These are phyloP conservation scores for Drosophila tsacasi DNA, from an alignment of 1,140 invertebrate species.

Conservation along the genomic window DNA sequence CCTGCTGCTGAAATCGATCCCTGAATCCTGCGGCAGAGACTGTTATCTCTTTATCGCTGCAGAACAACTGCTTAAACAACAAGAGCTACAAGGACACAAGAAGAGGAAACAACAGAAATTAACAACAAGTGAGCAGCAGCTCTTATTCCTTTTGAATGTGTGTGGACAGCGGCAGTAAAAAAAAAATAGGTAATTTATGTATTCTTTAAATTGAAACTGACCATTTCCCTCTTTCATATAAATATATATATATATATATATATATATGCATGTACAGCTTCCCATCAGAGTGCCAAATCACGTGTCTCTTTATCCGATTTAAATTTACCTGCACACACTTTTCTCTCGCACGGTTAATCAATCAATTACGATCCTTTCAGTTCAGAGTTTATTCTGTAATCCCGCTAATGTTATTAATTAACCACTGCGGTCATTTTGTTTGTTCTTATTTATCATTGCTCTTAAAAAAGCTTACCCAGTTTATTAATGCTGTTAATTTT, in stretches of 20 bases:
- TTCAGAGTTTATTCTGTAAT: conserved; percentile 10
- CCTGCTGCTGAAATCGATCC: conserved; percentile 11
- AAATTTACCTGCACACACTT: background rate
- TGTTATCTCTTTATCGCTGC: conserved; percentile 22
- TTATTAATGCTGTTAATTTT: conserved; percentile 73
- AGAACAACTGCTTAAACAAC: conserved; percentile 25
- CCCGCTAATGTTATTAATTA: conserved; percentile 53
- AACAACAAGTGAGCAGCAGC: background rate
- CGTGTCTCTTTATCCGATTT: background rate
- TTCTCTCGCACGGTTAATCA: conserved; percentile 3
- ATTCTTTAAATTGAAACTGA: background rate
- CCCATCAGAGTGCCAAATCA: conserved; percentile 2
- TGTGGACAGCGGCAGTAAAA: background rate
- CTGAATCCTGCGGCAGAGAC: conserved; percentile 6
- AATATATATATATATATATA: no score
- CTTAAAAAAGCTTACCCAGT: conserved; percentile 28
- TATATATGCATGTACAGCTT: background rate
- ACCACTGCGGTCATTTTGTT: conserved; percentile 17
- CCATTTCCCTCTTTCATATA: background rate
- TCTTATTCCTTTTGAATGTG: background rate
- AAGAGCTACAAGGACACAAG: conserved; percentile 14
- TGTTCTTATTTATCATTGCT: conserved; percentile 31
- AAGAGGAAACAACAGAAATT: background rate
- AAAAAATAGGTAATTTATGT: background rate
- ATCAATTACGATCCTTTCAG: conserved; percentile 18